phyloP scores from a whole-genome alignment of 2,888 invertebrate species.

The Sturmia bella region DNA sequence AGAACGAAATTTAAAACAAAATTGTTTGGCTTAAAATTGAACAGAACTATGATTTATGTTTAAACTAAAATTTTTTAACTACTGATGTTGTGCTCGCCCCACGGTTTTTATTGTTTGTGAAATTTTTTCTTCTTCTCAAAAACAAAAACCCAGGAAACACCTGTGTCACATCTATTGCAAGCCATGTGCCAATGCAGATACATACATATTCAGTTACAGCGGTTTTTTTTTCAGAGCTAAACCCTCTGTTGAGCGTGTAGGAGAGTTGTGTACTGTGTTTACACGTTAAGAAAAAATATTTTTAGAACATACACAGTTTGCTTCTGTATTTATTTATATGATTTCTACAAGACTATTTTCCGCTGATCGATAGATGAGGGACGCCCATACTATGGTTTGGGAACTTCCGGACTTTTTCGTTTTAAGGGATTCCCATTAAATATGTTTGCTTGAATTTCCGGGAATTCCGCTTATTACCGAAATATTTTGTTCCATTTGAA shows the following conservation, averaged over 20 bases:
- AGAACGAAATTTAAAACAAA: conserved; percentile 1
- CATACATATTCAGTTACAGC: not conserved
- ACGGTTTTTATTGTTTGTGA: not conserved
- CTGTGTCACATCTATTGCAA: conserved; percentile 37
- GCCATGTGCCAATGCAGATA: not conserved
- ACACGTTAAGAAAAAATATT: too few relatives aligned
- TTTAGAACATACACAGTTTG: too few relatives aligned
- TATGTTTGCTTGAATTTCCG: too few relatives aligned
- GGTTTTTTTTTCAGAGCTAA: not conserved
- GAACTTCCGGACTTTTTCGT: too few relatives aligned
- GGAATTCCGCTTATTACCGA: too few relatives aligned
- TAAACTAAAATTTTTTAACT: conserved; percentile 18
- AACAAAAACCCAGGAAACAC: conserved; percentile 26
- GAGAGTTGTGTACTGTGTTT: not conserved
- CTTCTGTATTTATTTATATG: too few relatives aligned
- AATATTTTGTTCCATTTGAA: too few relatives aligned
- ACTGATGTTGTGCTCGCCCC: not conserved
- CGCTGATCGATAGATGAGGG: too few relatives aligned
- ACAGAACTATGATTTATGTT: conserved; percentile 38
- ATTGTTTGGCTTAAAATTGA: conserved; percentile 15
- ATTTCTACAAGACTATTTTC: too few relatives aligned
- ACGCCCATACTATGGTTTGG: too few relatives aligned
- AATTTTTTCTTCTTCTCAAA: not conserved
- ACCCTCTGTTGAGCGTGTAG: not conserved
- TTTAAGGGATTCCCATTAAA: too few relatives aligned